Percentiles rank a stretch among this genome's conserved stretches.
phyloP scores from a whole-genome alignment of 2,888 invertebrate species.

The Ashinkailepas kermadecensis region DNA sequence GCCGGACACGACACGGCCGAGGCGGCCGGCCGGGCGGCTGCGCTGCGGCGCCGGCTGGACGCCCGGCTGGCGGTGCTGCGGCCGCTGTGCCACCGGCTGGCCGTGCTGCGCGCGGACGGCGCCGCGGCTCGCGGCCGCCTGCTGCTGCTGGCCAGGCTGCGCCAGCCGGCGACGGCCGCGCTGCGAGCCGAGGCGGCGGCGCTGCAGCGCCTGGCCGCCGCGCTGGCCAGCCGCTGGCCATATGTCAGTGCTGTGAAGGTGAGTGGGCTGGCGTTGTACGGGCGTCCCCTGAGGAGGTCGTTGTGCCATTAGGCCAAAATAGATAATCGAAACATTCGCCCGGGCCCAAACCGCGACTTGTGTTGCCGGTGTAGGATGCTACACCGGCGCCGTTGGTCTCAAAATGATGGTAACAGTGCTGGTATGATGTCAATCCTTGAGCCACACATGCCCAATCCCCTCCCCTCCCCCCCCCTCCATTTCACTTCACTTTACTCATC shows the following conservation, averaged over 20 bases:
- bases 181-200: constrained; percentile 80
- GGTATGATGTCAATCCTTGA: constrained; percentile 39
- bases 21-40: constrained; percentile 81
- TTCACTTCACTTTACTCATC: too few relatives aligned
- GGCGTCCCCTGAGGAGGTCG: too few relatives aligned
- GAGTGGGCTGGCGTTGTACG: constrained; percentile 62
- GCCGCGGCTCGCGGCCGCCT: constrained; percentile 28
- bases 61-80: neutral
- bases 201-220: constrained; percentile 91
- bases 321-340: too few relatives aligned
- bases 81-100: neutral
- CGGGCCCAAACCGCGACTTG: neutral
- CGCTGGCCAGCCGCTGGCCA: constrained; percentile 85
- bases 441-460: too few relatives aligned
- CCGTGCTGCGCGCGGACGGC: constrained; percentile 41
- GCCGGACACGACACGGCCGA: constrained; percentile 79
- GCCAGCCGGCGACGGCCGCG: constrained; percentile 46
- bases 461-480: too few relatives aligned
- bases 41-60: neutral
- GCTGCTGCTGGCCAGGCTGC: constrained; percentile 36
- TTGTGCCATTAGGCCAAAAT: too few relatives aligned
- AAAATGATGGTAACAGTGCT: constrained; percentile 31
- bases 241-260: constrained; percentile 68
- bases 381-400: neutral
- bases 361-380: neutral